Base-by-base conservation (phyloP, 2,888 invertebrate genomes). In the Atethmia centrago region DNA sequence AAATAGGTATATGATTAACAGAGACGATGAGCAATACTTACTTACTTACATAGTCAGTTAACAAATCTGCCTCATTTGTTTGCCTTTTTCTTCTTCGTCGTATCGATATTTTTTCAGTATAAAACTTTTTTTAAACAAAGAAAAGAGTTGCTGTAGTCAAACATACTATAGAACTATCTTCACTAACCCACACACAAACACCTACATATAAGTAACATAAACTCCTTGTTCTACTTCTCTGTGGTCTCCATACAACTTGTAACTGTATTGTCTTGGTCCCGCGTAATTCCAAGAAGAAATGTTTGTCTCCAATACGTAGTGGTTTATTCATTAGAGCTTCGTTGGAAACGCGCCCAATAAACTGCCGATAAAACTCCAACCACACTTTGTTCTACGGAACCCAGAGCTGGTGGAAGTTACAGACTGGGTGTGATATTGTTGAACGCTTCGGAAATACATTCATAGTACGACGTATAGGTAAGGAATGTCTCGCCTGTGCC, bases 351-450 rank as follows among this genome's bases (percentile, higher is more conserved):
- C 84, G 89, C 88, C 88, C 91, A 91, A 90, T 91, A 90, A 91
- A 90, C 89, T 85, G 86, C 89, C 88, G 92, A 90, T 92, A 90
- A 88, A 91, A 90, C 90, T 91, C 87, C 77, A 74, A 84, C 77
- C 85, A 87, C 88, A 90, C 89, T 89, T 89, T 88, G 87, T 84
- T 84, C 74, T 78, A 47, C 45, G 58, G 67, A 62, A 59, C 40
- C 53, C 2, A 5, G 28, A 8, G 42, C 10, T 63, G 78, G 80
- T 65, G 10, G 68, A 84, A 82, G 74, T 25, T 25, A 72, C 56
- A 53, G 36, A 55, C 79, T 67, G 5, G 12, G 0, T 49, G 51
- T 51, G 16, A 70, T 42, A 21, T 2, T 36, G 25, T 21, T 45
- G 45, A 31, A 69, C 16, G 36, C 1, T 12, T 42, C 7, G 3